These are phyloP conservation scores for Gibbula magus DNA, from an alignment of 2,888 invertebrate genomes.

Conservation along the genomic window DNA sequence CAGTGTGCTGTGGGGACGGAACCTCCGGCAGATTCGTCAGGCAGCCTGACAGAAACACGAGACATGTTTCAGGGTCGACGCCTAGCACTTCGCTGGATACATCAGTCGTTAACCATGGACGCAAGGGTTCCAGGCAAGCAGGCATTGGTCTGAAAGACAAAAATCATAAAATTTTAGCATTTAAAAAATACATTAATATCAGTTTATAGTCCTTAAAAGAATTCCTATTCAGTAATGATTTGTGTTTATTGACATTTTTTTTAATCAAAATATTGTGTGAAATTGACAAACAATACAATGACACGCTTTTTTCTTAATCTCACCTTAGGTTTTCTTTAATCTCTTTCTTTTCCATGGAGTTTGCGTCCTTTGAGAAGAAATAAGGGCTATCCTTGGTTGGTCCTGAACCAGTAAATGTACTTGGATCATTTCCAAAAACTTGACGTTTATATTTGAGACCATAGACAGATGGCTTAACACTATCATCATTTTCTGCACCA, in stretches of 20 bases:
- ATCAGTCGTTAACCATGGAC: constrained; percentile 52
- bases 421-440: constrained; percentile 52
- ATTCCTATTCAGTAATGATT: no score
- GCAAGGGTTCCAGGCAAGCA: constrained; percentile 51
- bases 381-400: constrained; percentile 29
- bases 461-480: constrained; percentile 53
- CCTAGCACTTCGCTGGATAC: constrained; percentile 48
- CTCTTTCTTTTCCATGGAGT: neutral
- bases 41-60: constrained; percentile 52
- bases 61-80: constrained; percentile 48
- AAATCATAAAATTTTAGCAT: no score
- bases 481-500: constrained; percentile 18
- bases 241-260: constrained; percentile 30
- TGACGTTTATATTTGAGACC: constrained; percentile 50
- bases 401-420: constrained; percentile 30
- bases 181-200: no score
- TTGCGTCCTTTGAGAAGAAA: neutral
- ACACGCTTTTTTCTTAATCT: neutral
- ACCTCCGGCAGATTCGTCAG: constrained; percentile 55
- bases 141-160: constrained; percentile 49
- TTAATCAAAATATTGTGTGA: neutral
- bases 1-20: constrained; percentile 45
- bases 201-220: no score
- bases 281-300: no score
- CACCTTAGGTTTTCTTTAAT: neutral